Conservation (phyloP, 2,113 vertebrate species). For the Ariopsis seemanni region DNA sequence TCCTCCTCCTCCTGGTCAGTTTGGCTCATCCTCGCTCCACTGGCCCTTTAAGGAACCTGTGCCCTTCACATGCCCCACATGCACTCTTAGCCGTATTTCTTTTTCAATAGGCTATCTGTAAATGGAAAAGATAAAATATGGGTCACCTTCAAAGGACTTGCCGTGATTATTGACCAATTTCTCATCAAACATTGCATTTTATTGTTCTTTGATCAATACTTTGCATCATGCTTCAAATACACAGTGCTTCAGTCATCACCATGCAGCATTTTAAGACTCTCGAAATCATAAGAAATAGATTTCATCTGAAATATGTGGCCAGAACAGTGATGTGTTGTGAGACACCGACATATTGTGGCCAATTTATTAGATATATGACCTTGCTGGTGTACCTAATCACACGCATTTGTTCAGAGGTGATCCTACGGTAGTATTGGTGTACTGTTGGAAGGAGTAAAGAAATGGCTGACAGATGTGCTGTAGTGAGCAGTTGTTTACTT, state of each 20-base stretch:
- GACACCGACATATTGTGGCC: neutral
- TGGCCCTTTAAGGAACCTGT: slow-evolving; percentile 53
- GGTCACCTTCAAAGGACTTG: slow-evolving; percentile 65
- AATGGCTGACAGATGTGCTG: neutral
- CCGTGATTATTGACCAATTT: slow-evolving; percentile 60
- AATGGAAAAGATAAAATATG: slow-evolving; percentile 60
- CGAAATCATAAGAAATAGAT: slow-evolving; percentile 55
- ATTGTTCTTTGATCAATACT: slow-evolving; percentile 17
- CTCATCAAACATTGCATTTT: slow-evolving; percentile 45
- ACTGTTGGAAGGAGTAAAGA: neutral
- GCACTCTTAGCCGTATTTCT: slow-evolving; percentile 59
- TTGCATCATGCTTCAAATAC: slow-evolving; percentile 10
- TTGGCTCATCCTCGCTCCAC: slow-evolving; percentile 47
- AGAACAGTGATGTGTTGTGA: neutral
- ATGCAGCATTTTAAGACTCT: neutral
- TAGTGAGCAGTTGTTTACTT: neutral
- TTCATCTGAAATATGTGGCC: neutral
- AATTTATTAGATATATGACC: neutral
- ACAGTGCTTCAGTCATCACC: neutral
- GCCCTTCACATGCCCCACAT: slow-evolving; percentile 58
- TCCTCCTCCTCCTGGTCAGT: slow-evolving; percentile 47
- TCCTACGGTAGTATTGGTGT: neutral
- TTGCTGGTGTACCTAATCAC: neutral
- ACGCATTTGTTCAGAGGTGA: neutral
- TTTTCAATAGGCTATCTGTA: slow-evolving; percentile 57